Conservation (phyloP, 2,797 vertebrate genomes). For the Capromys pilorides region DNA sequence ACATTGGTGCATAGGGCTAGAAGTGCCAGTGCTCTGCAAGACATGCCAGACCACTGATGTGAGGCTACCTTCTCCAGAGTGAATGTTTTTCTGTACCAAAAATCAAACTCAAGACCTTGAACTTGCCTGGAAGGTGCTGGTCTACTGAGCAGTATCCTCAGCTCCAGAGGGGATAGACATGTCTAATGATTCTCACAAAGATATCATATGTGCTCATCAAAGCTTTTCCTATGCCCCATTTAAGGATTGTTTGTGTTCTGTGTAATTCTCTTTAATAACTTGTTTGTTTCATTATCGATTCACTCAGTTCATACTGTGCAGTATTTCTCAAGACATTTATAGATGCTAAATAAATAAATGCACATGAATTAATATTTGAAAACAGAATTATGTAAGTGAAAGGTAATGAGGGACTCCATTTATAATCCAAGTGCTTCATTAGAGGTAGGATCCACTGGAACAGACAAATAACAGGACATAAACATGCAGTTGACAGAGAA, state of each 20-base stretch:
- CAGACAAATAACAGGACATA: background rate
- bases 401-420: background rate
- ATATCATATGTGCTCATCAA: background rate
- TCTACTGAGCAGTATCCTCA: no score
- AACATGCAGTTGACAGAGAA: background rate
- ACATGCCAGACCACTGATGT: background rate
- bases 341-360: background rate
- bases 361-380: background rate
- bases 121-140: no score
- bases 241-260: background rate
- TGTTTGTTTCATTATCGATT: background rate
- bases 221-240: background rate
- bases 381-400: background rate
- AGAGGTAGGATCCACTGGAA: background rate
- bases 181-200: background rate
- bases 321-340: background rate
- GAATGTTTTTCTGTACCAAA: no score
- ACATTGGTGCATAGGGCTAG: background rate
- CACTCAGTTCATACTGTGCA: background rate
- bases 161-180: background rate
- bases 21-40: background rate
- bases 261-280: no score
- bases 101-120: no score
- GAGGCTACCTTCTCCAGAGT: background rate
- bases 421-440: background rate